Conservation (phyloP, 2,888 invertebrate species). For the Cryptocheilus praepositus region DNA sequence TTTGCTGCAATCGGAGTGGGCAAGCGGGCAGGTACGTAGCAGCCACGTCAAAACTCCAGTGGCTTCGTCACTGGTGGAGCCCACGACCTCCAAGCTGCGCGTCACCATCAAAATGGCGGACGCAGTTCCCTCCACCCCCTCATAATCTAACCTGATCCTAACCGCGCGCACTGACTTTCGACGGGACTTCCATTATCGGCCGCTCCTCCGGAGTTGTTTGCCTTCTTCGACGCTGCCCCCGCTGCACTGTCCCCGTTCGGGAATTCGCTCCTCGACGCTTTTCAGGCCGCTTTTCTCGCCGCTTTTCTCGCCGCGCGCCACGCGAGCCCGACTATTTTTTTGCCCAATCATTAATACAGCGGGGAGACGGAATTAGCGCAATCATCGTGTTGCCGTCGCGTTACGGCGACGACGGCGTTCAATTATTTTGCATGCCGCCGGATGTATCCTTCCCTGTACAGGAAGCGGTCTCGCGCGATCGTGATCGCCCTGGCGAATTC, state of each 20-base stretch:
- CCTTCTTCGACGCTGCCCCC: neutral
- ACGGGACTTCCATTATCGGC: neutral
- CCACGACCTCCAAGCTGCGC: conserved; percentile 84
- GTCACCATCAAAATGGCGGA: conserved; percentile 85
- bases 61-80: conserved; percentile 87
- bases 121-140: conserved; percentile 25
- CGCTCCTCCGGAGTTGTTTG: neutral
- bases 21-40: conserved; percentile 94
- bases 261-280: no score
- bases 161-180: neutral
- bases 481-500: no score
- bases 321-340: neutral
- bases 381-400: conserved; percentile 2
- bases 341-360: neutral
- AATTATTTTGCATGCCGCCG: no score
- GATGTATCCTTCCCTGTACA: no score
- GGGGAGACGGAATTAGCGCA: conserved; percentile 5
- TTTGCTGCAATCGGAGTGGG: conserved; percentile 96
- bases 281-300: neutral
- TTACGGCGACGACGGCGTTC: no score
- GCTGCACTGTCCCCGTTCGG: no score
- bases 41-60: conserved; percentile 93
- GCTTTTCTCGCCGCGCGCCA: no score
- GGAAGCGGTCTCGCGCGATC: no score
- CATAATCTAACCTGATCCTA: conserved; percentile 24